A percentile compares a stretch with the other conserved stretches of the same genome.
Conservation (phyloP, 1,140 invertebrate genomes). For the Leptonema lineaticorne region DNA sequence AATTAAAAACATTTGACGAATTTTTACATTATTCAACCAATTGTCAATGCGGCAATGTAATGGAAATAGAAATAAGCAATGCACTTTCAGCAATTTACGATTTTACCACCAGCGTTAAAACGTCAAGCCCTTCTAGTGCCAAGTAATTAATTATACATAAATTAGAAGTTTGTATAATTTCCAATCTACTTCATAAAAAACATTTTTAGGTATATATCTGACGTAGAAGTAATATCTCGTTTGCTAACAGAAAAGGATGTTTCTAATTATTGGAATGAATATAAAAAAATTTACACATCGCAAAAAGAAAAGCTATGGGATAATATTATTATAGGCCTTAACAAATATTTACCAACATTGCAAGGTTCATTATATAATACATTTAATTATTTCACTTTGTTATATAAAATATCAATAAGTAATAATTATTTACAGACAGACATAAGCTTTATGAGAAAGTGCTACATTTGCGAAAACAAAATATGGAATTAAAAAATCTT, state of each 20-base stretch:
- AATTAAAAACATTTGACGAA: no score
- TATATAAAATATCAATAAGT: no score
- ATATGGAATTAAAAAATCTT: conserved; percentile 52
- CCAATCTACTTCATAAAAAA: not conserved
- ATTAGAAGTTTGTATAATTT: not conserved
- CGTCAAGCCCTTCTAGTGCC: conserved; percentile 6
- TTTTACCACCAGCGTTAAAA: conserved; percentile 48
- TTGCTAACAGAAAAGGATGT: conserved; percentile 54
- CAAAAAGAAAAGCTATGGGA: conserved; percentile 58
- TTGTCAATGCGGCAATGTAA: no score
- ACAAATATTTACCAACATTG: conserved; percentile 57
- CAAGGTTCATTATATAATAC: conserved; percentile 42
- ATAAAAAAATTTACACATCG: conserved; percentile 49
- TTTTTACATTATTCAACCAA: no score
- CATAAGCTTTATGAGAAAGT: conserved; percentile 50
- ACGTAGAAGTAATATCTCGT: conserved; percentile 49
- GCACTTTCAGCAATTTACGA: conserved; percentile 59
- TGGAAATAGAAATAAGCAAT: no score
- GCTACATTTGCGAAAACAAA: conserved; percentile 50
- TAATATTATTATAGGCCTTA: conserved; percentile 55
- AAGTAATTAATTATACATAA: not conserved
- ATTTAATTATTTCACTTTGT: no score
- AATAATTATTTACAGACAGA: conserved; percentile 44
- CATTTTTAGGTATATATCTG: not conserved
- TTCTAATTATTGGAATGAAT: conserved; percentile 55